Base-by-base conservation (phyloP, 2,888 invertebrate species). In the Sipha maydis region DNA sequence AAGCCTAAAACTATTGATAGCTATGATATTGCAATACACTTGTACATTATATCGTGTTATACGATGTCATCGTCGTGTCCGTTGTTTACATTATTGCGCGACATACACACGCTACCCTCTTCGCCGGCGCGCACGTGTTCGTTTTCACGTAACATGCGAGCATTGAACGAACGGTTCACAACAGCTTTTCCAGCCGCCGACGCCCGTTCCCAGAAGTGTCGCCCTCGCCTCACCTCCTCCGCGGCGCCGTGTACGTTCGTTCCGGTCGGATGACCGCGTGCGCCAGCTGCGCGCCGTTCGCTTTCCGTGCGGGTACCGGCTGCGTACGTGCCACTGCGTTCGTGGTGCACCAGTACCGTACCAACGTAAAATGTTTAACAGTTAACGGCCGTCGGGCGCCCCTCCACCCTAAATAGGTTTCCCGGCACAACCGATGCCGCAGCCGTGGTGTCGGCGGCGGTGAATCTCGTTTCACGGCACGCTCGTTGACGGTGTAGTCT, bases 251-350 rank as follows among this genome's bases (percentile, higher is more conserved):
- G 34, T 48, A 48, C 48, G 54, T 77, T 25, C 11, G 89, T 89
- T 83, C 89, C 73, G 71, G 89, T 79, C 61, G 71, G 79, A 48
- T 48, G 89, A 75, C 41, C 86, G 79, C 77, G 69, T 25, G 73
- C 78, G 73, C 82, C 89, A 89, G 89, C 89, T 86, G 85, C 71
- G 73, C 54, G 48, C 1, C 1, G 34, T 38, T 4, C 34, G 67
- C 71, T 48, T 73, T 28, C 34, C 14, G 67, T 69, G 41, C 67
- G 21, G 28, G 67, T 69, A 67, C 67, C 28, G 28, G 56, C 34
- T 56, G 38, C 56, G 21, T 31, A 31, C 25, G 54, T 21, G 31
- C 31, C 21, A 31, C 25, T 54, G 31, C 48, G 11, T 48, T 48
- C 11, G 48, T 48, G 48, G 48, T 48, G 48, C 48, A 48, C 14